Base-by-base conservation (phyloP, 2,113 vertebrate species). In the Ondatra zibethicus region DNA sequence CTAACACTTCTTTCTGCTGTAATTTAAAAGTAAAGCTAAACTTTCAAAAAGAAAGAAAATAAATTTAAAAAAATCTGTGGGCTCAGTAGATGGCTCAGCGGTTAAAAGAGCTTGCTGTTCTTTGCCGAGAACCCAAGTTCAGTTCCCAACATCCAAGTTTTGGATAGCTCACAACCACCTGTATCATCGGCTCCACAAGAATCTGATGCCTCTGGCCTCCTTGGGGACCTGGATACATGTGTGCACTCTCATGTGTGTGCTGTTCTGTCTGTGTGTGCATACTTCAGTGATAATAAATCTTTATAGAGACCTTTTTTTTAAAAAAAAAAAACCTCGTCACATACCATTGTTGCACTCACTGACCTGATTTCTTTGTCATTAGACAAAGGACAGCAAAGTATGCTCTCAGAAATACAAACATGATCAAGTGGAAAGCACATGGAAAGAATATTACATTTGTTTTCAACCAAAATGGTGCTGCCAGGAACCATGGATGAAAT, bases 1-100 rank as follows among this genome's bases (percentile, higher is more conserved):
- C 29, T 88, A 93, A 61, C 88, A 86, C 23, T 78, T 92, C 68
- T 84, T 72, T 95, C 63, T 93, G 11, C 16, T 80, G 87, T 88
- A 9, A 68, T 96, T 95, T 91, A 92, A 76, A 86, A 47, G 0
- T 66, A 81, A 65, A 29, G 16, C 36, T 27, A 95, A 76, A 78
- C 75, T 61, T 61, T 29, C 3, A 17, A 42, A 33, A 45, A 65
- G 84, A 82, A 58, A 55, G 50, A 88, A 58, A 50, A 25, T 36
- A 45, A 55, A 55, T 36, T 23, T 12, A 12, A 25, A 75, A 75
- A 75, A 42, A 23, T 9, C 21, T 36, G 17, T 65, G 63, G 17
- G 2, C 31, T 47, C 2, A 3, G 66, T 17, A 47, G 84, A 68
- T 50, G 16, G 10, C 31, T 68, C 39, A 21, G 3, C 36, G 29